These are phyloP conservation scores for Danio jaintianensis DNA, from an alignment of 2,797 vertebrate species.

Conservation along the genomic window DNA sequence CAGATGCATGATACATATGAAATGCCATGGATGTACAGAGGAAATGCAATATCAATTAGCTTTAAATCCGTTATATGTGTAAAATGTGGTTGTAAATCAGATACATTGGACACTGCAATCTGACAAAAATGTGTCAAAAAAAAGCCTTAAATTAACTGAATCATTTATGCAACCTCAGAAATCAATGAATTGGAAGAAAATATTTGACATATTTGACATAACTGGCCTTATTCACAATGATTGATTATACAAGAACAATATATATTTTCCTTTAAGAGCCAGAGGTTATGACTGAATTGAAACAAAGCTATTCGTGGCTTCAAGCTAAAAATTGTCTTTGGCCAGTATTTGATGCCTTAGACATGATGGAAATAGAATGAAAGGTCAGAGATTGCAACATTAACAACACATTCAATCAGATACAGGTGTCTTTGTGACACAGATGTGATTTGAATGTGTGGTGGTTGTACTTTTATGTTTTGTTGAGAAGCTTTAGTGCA, in stretches of 20 bases:
- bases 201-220: constrained; percentile 14
- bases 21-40: not conserved
- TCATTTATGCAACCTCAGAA: constrained; percentile 16
- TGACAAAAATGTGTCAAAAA: not conserved
- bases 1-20: not conserved
- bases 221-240: constrained; percentile 6
- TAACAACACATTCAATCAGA: constrained; percentile 28
- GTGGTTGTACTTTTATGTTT: constrained; percentile 13
- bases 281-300: constrained; percentile 26
- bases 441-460: constrained; percentile 35
- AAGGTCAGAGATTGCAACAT: constrained; percentile 40
- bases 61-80: not conserved
- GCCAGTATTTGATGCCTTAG: constrained; percentile 2
- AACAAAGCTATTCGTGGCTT: constrained; percentile 5
- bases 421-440: constrained; percentile 1
- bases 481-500: constrained; percentile 6
- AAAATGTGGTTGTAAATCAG: not conserved
- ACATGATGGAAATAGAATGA: constrained; percentile 11
- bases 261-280: constrained; percentile 21
- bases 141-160: not conserved
- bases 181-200: not conserved
- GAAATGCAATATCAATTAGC: not conserved
- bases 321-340: constrained; percentile 7
- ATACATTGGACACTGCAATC: not conserved
- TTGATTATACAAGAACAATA: not conserved